Conservation (phyloP, 2,888 invertebrate species). For the Tetramorium bicarinatum region DNA sequence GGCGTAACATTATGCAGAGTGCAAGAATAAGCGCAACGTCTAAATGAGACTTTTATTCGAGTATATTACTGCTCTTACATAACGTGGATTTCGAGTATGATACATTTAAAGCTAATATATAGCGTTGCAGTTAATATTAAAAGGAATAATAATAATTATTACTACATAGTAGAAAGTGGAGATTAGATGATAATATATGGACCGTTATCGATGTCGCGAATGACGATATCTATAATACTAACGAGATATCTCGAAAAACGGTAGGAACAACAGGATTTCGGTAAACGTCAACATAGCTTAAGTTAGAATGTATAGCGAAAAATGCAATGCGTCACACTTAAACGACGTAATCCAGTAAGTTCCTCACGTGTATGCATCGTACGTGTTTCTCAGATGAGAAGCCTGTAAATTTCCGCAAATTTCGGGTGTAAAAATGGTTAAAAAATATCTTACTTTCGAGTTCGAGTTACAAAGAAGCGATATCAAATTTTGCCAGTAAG, state of each 20-base stretch:
- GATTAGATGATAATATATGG: slow-evolving; percentile 23
- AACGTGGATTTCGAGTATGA: slow-evolving; percentile 69
- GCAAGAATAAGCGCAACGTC: slow-evolving; percentile 41
- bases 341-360: slow-evolving; percentile 17
- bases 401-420: slow-evolving; percentile 19
- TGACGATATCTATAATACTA: slow-evolving; percentile 52
- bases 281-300: slow-evolving; percentile 58
- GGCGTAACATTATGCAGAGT: slow-evolving; percentile 40
- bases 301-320: slow-evolving; percentile 59
- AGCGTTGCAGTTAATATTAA: slow-evolving; percentile 66
- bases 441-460: slow-evolving; percentile 41
- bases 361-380: neutral
- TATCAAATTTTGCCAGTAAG: slow-evolving; percentile 42
- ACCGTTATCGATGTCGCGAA: slow-evolving; percentile 38
- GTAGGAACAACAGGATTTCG: slow-evolving; percentile 73
- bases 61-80: slow-evolving; percentile 73
- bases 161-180: slow-evolving; percentile 29
- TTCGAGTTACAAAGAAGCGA: slow-evolving; percentile 13
- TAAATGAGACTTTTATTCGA: slow-evolving; percentile 72
- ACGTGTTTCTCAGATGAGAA: neutral
- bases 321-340: slow-evolving; percentile 43
- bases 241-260: slow-evolving; percentile 43
- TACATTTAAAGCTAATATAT: slow-evolving; percentile 75
- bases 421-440: slow-evolving; percentile 13
- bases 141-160: slow-evolving; percentile 58